Base-by-base conservation (phyloP, 2,888 invertebrate species). In the Ceriagrion tenellum region DNA sequence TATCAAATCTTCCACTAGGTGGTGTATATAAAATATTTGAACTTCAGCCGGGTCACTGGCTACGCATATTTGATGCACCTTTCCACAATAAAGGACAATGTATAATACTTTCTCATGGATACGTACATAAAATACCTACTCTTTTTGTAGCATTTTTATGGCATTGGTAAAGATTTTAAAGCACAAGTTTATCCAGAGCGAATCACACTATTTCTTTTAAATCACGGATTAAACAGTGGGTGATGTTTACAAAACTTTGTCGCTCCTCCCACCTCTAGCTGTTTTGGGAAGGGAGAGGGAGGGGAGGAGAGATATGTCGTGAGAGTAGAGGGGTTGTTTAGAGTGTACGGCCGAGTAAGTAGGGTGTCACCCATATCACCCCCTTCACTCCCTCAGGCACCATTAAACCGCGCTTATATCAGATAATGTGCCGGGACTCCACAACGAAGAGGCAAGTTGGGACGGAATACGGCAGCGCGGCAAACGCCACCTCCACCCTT, bases 361-460 rank as follows among this genome's bases (percentile, higher is more conserved):
- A 47, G 81, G 81, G 35, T 35, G 81, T 81, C 81, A 35, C 26
- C 69, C 69, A 69, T 69, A 69, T 69, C 69, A 69, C n/a, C 69
- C 69, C 69, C 81, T 35, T 81, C 26, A 47, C 56, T 91, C 90
- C 90, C 90, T 59, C 30, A 56, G 93, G 93, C 74, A 93, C 93
- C 93, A 93, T 93, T 93, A 69, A 93, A 93, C 47, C 74, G 47
- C 69, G 93, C 93, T 93, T 93, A 93, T 69, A 63, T 93, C 93
- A 40, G 63, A 91, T 91, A 91, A 91, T 69, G 59, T 63, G 91
- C 69, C 47, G 69, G 35, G 91, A 59, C 4, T 47, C 47, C 89
- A 55, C 89, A 26, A 55, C 89, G 55, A n/a, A n/a, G 55, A n/a
- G 26, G 55, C 89, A n/a, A 55, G 55, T 81, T 35, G 81, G 18